Base-by-base conservation (phyloP, 2,797 vertebrate genomes). In the Yasuhikotakia modesta region DNA sequence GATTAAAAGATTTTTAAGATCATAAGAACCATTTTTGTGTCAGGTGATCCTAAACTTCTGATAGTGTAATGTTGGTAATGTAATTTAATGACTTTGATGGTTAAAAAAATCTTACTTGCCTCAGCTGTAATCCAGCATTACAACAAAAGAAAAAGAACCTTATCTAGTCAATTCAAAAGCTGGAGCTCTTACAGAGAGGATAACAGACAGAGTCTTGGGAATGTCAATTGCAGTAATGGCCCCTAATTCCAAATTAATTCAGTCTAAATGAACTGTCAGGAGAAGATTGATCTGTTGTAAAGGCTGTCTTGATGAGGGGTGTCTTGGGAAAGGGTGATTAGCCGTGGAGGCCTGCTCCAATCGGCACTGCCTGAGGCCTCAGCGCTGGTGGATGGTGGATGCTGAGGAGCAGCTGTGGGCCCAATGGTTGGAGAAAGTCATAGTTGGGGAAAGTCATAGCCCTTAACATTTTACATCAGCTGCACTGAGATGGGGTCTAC, bases 231-330 rank as follows among this genome's bases (percentile, higher is more conserved):
- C 94, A 90, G 89, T 96, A 95, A 96, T 92, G 92, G 92, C 88
- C 91, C 88, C 93, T 96, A 96, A 97, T 96, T 96, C 96, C 94
- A 96, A 95, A 96, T 97, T 96, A 96, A 96, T 96, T 95, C 95
- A 96, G 95, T 95, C 94, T 95, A 97, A 97, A 96, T 97, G 95
- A 96, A 96, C 93, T 96, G 96, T 96, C 96, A 96, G 87, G 68
- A 91, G 91, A 95, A 96, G 96, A 97, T 96, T 95, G 95, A 97
- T 97, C 94, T 94, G 93, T 91, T 92, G 91, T 91, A 92, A 91
- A 92, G 85, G 90, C 91, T 92, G 92, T 88, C 90, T 90, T 93
- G 94, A 94, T 95, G 90, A 90, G 90, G 92, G 90, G 88, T 92
- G 92, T 92, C 88, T 92, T 88, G 83, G 91, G 92, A 95, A 92